Base-by-base conservation (phyloP, 1,140 invertebrate species). In the Drosophila triauraria region DNA sequence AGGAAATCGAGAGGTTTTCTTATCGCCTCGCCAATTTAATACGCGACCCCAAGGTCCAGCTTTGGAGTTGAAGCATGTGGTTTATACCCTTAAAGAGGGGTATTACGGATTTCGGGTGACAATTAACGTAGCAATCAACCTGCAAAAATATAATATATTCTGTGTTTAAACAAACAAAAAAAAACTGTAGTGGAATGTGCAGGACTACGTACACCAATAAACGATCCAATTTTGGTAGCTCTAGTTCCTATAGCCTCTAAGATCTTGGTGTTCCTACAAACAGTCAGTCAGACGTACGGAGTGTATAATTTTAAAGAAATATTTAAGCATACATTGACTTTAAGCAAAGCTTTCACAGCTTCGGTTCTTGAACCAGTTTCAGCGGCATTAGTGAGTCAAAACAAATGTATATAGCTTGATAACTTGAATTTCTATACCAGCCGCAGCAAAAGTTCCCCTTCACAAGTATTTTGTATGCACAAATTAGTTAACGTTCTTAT, bases 1-100 rank as follows among this genome's bases (percentile, higher is more conserved):
- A 1, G 7, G 68, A 71, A 59, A 71, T 51, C 46, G 46, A 72
- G 30, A 51, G 53, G 38, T 50, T 20, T 0, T 12, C 53, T 72
- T 72, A 72, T 72, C 69, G 27, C 69, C 27, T 20, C 9, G 38
- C 13, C 1, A 59, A 68, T 9, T 15, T 46, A 54, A 62, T 23
- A 23, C 40, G 57, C 30, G 20, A 60, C 62, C 47, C 50, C 78
- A 78, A 84, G 82, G 82, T 47, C 72, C 47, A 42, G 27, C 15
- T 58, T 10, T n/a, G 35, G 20, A n/a, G 25, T 30, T 17, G 9
- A 23, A 32, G 35, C 42, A 23, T 65, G 25, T 42, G 46, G 12
- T 30, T 61, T 17, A 17, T 44, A 40, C 56, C 38, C 27, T 44
- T 12, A 1, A 10, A 62, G 12, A 5, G 20, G n/a, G n/a, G 48